Evolutionary conservation across 2,113 vertebrate genomes (phyloP).

Genomic region (Tinamus guttatus): DNA sequence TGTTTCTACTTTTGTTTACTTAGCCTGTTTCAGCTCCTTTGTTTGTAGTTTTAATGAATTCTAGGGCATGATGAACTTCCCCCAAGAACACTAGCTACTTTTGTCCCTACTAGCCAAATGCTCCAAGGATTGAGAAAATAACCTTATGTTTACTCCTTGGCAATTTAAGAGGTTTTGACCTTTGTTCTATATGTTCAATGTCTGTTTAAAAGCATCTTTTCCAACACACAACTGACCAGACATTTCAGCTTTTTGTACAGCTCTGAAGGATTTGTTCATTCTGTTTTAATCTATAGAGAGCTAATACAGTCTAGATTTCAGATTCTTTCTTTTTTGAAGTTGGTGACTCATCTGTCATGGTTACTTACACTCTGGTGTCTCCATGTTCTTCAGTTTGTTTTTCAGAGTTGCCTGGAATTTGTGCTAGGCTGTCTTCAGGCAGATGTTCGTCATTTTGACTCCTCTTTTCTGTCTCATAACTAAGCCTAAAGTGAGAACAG

Average conservation of each 20-base stretch:
- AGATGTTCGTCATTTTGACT: neutral
- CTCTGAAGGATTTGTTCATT: neutral
- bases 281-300: neutral
- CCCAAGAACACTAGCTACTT: neutral
- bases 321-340: neutral
- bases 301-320: neutral
- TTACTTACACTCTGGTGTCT: neutral
- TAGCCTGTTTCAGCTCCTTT: neutral
- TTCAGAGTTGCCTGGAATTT: neutral
- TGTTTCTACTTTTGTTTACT: neutral
- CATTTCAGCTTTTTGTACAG: neutral
- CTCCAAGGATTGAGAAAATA: neutral
- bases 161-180: neutral
- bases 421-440: neutral
- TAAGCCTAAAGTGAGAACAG: neutral
- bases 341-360: neutral
- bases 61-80: neutral
- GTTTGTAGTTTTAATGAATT: neutral
- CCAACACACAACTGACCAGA: neutral
- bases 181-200: neutral
- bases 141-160: neutral
- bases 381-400: neutral
- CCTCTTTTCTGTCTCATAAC: neutral
- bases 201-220: neutral
- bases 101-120: neutral